These are phyloP conservation scores for Carcharodon carcharias DNA, from an alignment of 2,797 vertebrate genomes.

Conservation along the genomic window DNA sequence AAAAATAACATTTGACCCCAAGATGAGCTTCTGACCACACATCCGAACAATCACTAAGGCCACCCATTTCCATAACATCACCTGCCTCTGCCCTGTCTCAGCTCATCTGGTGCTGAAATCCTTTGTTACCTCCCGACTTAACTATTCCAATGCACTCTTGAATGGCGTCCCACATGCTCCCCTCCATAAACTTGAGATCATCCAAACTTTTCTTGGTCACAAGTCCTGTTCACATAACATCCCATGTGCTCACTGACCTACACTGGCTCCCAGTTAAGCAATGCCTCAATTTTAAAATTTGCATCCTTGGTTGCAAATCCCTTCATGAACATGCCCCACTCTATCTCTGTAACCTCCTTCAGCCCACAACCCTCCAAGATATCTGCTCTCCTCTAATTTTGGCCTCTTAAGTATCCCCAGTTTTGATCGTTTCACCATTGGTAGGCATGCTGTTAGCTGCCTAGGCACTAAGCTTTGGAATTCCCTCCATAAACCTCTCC, in stretches of 20 bases:
- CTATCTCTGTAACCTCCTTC: not conserved
- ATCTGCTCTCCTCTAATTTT: not conserved
- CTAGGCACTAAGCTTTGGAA: too few relatives aligned
- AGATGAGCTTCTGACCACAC: too few relatives aligned
- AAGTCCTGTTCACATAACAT: not conserved
- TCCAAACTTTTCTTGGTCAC: not conserved
- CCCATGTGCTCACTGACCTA: not conserved
- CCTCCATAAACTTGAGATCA: not conserved
- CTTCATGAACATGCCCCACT: not conserved
- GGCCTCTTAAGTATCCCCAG: not conserved
- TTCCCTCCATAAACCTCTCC: too few relatives aligned
- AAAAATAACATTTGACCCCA: too few relatives aligned
- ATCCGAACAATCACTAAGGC: too few relatives aligned
- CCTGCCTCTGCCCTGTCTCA: too few relatives aligned
- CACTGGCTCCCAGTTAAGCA: not conserved
- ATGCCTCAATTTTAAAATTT: not conserved
- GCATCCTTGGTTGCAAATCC: not conserved
- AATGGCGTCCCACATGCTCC: not conserved
- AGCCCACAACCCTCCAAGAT: not conserved
- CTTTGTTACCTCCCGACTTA: not conserved
- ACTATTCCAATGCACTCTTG: not conserved
- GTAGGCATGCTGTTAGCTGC: too few relatives aligned
- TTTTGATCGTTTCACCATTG: not conserved
- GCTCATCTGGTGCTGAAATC: not conserved
- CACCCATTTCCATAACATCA: too few relatives aligned